Evolutionary conservation across 1,140 invertebrate genomes (phyloP), one percentile per base, ranked within the genome.

Genomic region (Odontomachus brunneus): DNA sequence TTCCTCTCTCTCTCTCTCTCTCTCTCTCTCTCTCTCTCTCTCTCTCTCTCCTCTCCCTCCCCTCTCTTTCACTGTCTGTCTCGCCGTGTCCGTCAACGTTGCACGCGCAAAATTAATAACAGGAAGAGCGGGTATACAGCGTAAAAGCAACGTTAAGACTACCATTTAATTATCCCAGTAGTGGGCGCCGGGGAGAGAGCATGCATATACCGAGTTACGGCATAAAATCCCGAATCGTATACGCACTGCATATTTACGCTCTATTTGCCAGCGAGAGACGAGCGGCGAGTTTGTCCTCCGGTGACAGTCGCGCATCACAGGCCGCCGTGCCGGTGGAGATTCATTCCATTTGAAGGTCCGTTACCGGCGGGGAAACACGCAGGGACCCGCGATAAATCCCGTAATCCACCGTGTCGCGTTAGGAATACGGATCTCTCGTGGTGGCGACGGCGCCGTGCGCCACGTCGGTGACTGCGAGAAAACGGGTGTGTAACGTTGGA

Each of bases 321-420:
- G 22, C 29, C 69, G 22, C 17, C 48, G 33, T 44, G 80, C 67
- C 57, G 22, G 26, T 67, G 22, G 48, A 55, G 26, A 57, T 78
- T 86, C 66, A 44, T 76, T 76, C 51, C 66, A 83, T 84, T 83
- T 55, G 55, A 53, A 59, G 55, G 55, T 71, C 57, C 17, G 76
- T 86, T 83, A 55, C 71, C 51, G 19, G 33, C 71, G 71, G 44
- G 71, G 29, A 73, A 29, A 86, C 73, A 78, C 80, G 44, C 48
- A 83, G 63, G 24, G 66, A 73, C 44, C 55, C 49, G 59, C 86
- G 57, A 89, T 88, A 90, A 90, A 90, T 90, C 88, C 71, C 65
- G 71, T 86, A 89, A 90, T 88, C 86, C 86, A 60, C 55, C 82
- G 81, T 83, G 86, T 89, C 86, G 71, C 76, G 80, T 90, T 86